Conservation (phyloP, 2,888 invertebrate species). For the Adineta ricciae region DNA sequence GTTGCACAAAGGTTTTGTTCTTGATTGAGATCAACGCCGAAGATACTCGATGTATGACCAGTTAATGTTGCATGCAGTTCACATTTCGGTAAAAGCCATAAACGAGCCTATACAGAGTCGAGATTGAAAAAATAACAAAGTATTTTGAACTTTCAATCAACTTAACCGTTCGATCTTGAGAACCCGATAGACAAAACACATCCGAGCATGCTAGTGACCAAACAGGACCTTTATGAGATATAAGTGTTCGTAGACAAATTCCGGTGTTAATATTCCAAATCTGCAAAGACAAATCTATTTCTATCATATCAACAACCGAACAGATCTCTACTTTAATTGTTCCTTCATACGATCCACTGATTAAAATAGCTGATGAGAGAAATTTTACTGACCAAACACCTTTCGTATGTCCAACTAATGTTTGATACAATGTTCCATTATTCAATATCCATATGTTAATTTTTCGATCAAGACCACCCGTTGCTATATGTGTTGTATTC, state of each 20-base stretch:
- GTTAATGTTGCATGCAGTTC: constrained; percentile 38
- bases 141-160: background rate
- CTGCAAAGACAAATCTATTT: constrained; percentile 36
- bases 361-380: constrained; percentile 42
- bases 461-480: constrained; percentile 44
- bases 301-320: background rate
- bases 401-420: constrained; percentile 41
- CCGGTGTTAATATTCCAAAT: constrained; percentile 44
- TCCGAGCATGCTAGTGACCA: constrained; percentile 41
- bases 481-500: constrained; percentile 40
- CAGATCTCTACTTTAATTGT: constrained; percentile 40
- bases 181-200: constrained; percentile 41
- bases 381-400: constrained; percentile 46
- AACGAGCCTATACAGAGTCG: constrained; percentile 39
- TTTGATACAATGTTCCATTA: constrained; percentile 39
- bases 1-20: constrained; percentile 40
- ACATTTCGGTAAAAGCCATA: constrained; percentile 45
- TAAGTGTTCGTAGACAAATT: constrained; percentile 39
- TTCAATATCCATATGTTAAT: constrained; percentile 43
- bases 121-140: background rate
- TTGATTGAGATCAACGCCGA: constrained; percentile 43
- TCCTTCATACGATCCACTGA: constrained; percentile 44
- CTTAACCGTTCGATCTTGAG: constrained; percentile 44
- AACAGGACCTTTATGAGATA: constrained; percentile 43
- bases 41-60: constrained; percentile 43